Conservation (phyloP, 2,113 vertebrate genomes). For the Spermophilus dauricus region DNA sequence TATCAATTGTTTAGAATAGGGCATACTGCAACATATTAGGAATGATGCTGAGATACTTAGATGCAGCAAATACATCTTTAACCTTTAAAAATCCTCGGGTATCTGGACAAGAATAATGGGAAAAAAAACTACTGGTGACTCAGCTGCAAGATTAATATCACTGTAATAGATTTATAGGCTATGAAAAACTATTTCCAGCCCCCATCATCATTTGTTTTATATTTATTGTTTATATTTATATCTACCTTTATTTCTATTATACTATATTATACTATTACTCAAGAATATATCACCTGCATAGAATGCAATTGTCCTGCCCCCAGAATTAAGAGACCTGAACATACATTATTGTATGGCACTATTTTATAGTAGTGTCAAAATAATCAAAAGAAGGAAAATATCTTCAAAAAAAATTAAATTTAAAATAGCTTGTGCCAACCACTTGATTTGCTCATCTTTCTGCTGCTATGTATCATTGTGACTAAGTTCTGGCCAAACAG, state of each 20-base stretch:
- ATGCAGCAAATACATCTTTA: slow-evolving; percentile 12
- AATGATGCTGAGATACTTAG: not conserved
- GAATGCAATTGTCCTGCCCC: not conserved
- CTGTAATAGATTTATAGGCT: not conserved
- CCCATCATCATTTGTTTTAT: not conserved
- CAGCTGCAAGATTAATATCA: slow-evolving; percentile 40
- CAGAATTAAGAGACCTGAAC: not conserved
- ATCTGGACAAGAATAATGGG: slow-evolving; percentile 7
- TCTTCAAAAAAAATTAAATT: slow-evolving; percentile 17
- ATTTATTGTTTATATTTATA: not conserved
- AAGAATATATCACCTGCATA: not conserved
- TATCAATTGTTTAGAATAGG: not conserved
- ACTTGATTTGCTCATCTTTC: not conserved
- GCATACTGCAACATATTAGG: not conserved
- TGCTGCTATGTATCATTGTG: not conserved
- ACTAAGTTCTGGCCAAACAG: not conserved
- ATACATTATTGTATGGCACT: not conserved
- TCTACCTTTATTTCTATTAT: not conserved
- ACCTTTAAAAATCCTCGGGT: not conserved
- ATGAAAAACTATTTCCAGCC: not conserved
- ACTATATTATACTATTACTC: not conserved
- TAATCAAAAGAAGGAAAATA: not conserved
- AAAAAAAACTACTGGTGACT: not conserved
- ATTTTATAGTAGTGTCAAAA: not conserved
- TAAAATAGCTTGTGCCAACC: not conserved